Evolutionary conservation across 2,888 invertebrate species (phyloP).

Genomic region (Amphipoea oculea): DNA sequence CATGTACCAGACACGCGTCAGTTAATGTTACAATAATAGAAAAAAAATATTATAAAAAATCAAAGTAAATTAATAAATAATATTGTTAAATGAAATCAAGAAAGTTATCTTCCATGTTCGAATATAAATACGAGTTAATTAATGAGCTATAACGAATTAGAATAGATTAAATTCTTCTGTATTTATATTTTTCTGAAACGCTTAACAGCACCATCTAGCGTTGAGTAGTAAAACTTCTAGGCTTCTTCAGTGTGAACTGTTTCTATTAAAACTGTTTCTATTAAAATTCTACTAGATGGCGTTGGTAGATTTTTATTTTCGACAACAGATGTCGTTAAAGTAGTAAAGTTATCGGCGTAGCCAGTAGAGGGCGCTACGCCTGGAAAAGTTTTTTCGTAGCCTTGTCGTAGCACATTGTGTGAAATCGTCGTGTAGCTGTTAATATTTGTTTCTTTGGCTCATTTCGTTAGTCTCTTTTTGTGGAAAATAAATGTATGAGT

Average conservation of each 20-base stretch:
- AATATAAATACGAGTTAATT: no score
- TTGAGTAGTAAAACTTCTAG: slow-evolving; percentile 20
- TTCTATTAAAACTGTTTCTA: no score
- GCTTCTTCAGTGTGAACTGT: not conserved
- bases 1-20: slow-evolving; percentile 76
- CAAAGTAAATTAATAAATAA: not conserved
- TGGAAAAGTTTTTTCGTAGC: not conserved
- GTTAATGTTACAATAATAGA: slow-evolving; percentile 66
- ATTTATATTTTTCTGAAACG: not conserved
- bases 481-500: not conserved
- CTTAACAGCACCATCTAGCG: slow-evolving; percentile 36
- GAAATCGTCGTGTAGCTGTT: not conserved
- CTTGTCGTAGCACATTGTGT: not conserved
- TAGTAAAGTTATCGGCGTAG: not conserved
- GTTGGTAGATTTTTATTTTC: not conserved
- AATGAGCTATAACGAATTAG: rapidly evolving
- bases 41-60: slow-evolving; percentile 19
- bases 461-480: not conserved
- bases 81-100: not conserved
- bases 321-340: slow-evolving; percentile 38
- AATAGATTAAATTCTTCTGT: no score
- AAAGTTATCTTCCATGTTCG: no score
- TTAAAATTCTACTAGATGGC: slow-evolving; percentile 22
- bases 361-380: slow-evolving; percentile 3
- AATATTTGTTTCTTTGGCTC: not conserved